Conservation (phyloP, 2,888 invertebrate species). For the Diplazon laetatorius region DNA sequence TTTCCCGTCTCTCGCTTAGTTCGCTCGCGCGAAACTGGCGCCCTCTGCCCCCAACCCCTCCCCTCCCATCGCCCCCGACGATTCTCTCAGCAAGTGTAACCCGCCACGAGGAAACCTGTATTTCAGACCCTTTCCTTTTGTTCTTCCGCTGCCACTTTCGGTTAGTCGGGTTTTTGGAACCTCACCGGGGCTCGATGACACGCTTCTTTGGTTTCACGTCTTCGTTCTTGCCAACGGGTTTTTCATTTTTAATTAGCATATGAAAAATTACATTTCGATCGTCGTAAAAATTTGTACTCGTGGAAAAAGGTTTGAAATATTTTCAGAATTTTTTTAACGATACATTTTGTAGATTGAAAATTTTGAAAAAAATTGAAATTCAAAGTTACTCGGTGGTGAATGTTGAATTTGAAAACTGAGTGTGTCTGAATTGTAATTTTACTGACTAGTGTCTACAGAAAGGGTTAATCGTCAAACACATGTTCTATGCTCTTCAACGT, state of each 20-base stretch:
- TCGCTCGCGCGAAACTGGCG: not conserved
- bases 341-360: too few relatives aligned
- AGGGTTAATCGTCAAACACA: not conserved
- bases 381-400: too few relatives aligned
- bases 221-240: not conserved
- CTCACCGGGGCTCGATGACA: not conserved
- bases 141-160: slow-evolving; percentile 1
- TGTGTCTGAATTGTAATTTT: too few relatives aligned
- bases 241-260: too few relatives aligned
- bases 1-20: not conserved
- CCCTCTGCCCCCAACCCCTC: not conserved
- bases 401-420: too few relatives aligned
- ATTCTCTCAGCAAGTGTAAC: slow-evolving; percentile 3
- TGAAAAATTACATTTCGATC: not conserved
- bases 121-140: slow-evolving; percentile 20
- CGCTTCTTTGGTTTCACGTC: not conserved
- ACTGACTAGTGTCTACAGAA: too few relatives aligned
- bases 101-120: not conserved
- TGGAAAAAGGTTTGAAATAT: too few relatives aligned
- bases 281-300: too few relatives aligned
- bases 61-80: not conserved
- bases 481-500: too few relatives aligned
- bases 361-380: too few relatives aligned
- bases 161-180: not conserved
- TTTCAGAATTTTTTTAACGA: not conserved